Evolutionary conservation across 2,888 invertebrate genomes (phyloP), one percentile per base, ranked within the genome.

Genomic region (Xanthostigma xanthostigma): DNA sequence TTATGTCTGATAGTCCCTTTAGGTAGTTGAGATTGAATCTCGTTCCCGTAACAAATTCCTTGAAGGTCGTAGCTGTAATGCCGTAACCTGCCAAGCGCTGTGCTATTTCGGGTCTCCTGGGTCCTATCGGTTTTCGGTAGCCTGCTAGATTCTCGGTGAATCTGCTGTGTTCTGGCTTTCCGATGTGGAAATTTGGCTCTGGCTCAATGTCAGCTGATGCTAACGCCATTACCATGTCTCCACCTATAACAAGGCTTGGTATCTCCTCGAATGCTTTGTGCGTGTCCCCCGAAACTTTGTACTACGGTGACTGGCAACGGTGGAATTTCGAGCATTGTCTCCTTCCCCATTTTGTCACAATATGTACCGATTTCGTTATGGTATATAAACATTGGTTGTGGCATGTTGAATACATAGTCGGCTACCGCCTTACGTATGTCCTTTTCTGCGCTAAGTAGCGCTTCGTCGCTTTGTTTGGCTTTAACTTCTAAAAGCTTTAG

Each of bases 221-320:
- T n/a, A 60, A 49, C 14, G 61, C 60, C 61, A 62, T 62, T 2
- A 59, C 53, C 56, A 62, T 57, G 46, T 62, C 62, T 49, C 58
- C 60, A 4, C 61, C 61, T 10, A 61, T 58, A 1, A 60, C 60
- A 44, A 62, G 50, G 3, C 56, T 55, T 6, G 59, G 60, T 36
- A 58, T 50, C 48, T 62, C 62, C 50, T 63, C 61, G 51, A 60
- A 63, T 12, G 59, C 42, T 37, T 56, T 59, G 51, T 63, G 62
- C 8, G 51, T 58, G 41, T 9, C 60, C 60, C 35, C 57, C 56
- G 11, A 56, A 54, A 5, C 51, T 50, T 53, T 56, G 56, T 8
- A 55, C 60, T n/a, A 55, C 51, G 4, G 56, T 53, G 3, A 46
- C 51, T 35, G 59, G 60, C 49, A 61, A 50, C 5, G 39, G 13